Conservation (phyloP, 1,140 invertebrate species). For the Acromyrmex echinatior region DNA sequence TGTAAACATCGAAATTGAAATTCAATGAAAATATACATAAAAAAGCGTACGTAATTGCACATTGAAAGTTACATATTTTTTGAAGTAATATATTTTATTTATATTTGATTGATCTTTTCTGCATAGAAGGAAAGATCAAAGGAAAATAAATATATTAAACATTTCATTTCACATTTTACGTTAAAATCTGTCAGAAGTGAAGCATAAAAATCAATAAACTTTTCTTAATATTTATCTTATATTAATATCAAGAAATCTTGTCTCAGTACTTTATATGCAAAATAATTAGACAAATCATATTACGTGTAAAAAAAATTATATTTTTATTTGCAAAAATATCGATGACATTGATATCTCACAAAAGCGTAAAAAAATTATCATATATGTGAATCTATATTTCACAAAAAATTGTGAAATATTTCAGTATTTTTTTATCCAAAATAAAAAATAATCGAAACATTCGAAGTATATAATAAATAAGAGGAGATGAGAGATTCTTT, state of each 20-base stretch:
- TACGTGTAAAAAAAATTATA: background rate
- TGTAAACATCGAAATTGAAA: conserved; percentile 11
- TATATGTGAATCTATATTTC: background rate
- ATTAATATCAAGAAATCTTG: too few species aligned
- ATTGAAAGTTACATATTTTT: background rate
- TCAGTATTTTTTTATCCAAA: background rate
- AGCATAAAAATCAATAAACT: background rate
- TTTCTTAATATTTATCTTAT: background rate
- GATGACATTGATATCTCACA: background rate
- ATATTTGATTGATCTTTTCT: background rate
- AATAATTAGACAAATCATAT: background rate
- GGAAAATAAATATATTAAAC: background rate
- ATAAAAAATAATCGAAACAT: background rate
- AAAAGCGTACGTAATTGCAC: background rate
- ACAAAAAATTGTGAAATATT: background rate
- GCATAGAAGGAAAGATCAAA: background rate
- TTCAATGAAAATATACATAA: background rate
- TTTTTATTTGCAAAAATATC: background rate
- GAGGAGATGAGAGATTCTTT: background rate
- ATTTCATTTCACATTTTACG: background rate
- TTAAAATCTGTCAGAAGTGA: background rate
- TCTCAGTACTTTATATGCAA: background rate
- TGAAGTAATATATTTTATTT: background rate
- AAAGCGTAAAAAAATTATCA: background rate
- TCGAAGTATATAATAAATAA: background rate